Evolutionary conservation across 2,888 invertebrate species (phyloP), one percentile per base, ranked within the genome.

Genomic region (Ectemnius cavifrons): DNA sequence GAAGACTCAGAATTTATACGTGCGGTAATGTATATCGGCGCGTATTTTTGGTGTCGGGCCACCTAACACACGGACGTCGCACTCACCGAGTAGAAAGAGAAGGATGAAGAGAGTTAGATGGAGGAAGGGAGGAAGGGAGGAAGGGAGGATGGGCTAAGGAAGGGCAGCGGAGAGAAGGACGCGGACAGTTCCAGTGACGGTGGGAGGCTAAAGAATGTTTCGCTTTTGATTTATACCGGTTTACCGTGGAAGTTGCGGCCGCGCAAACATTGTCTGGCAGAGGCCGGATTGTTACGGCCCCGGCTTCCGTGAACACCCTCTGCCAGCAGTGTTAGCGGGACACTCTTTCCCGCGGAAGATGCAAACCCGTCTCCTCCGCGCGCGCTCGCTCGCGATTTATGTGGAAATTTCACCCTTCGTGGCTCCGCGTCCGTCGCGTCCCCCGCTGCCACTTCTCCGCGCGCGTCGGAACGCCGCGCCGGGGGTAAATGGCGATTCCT

Each of bases 1-100:
- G 45, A 67, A 77, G 62, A 49, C 63, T 71, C 60, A 69, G 73
- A 84, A 85, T 85, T 85, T 85, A 85, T 85, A 84, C 81, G 80
- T 62, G 71, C 74, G 77, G 81, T 83, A 85, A 85, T 85, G 78
- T 85, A 84, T 83, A 85, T 84, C 81, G 83, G 73, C 59, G 72
- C 16, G 56, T 85, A 86, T 86, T 86, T 85, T 83, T 82, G 81
- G 83, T 77, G 84, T 78, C 75, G 77, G 64, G 78, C 52, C 64
- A 37, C 64, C 37, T 37, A 37, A 11, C 37, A 37, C 37, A 37
- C 37, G 37, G 37, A 37, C 37, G 11, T 37, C 37, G 37, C 37
- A 1, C 37, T 6, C 37, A 37, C 23, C 23, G 23, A 23, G 23
- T 3, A 23, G 23, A 23, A 23, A 23, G 23, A 23, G 23, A 23